These are phyloP conservation scores for Agrypnus murinus DNA, from an alignment of 2,888 invertebrate species.

Conservation along the genomic window DNA sequence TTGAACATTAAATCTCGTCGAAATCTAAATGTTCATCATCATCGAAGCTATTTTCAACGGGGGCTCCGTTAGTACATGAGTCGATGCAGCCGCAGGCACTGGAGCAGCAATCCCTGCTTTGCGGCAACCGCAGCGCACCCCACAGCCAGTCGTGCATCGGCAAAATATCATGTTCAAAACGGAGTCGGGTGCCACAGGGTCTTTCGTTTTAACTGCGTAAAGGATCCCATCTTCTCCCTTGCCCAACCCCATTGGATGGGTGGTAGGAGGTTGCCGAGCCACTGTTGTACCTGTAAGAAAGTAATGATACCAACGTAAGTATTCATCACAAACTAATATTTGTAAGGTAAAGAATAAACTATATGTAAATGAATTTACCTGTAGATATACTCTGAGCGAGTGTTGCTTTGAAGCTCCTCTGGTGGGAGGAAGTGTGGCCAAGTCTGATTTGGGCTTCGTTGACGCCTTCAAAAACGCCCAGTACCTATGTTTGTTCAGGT, in stretches of 20 bases:
- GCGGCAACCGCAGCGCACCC: background rate
- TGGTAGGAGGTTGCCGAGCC: conserved; percentile 20
- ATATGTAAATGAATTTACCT: conserved; percentile 1
- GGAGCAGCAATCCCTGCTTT: background rate
- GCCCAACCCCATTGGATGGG: conserved; percentile 24
- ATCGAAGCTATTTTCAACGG: too few relatives aligned
- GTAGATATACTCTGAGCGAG: conserved; percentile 1
- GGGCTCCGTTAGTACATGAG: too few relatives aligned
- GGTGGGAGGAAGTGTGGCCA: conserved; percentile 12
- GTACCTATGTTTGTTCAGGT: background rate
- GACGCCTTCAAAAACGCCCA: background rate
- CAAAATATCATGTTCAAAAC: conserved; percentile 12
- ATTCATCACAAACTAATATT: background rate
- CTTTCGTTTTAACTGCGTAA: conserved; percentile 3
- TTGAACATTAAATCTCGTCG: too few relatives aligned
- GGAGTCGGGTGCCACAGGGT: conserved; percentile 18
- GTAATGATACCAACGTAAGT: background rate
- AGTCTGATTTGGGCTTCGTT: conserved; percentile 1
- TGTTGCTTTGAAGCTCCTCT: conserved; percentile 11
- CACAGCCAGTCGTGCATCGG: background rate
- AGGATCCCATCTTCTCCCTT: conserved; percentile 3
- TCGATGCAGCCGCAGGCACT: too few relatives aligned
- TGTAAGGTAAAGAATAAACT: background rate
- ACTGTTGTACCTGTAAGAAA: conserved; percentile 26
- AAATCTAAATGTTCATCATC: too few relatives aligned